These are phyloP conservation scores for Protodeltote pygarga DNA, from an alignment of 2,888 invertebrate species.

Conservation along the genomic window DNA sequence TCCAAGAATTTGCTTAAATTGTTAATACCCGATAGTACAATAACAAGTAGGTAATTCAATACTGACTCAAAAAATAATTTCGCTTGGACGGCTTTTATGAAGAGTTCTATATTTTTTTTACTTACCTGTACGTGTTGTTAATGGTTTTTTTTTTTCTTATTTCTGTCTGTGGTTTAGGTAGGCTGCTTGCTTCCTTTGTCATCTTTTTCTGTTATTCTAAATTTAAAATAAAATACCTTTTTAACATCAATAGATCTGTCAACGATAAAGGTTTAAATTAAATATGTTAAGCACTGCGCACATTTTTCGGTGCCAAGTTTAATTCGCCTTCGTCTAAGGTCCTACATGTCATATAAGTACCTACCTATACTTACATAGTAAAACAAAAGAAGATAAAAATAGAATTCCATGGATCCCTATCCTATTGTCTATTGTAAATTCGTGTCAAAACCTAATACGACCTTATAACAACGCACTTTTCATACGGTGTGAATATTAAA, in stretches of 20 bases:
- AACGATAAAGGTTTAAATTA: no score
- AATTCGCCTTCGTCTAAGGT: constrained; percentile 21
- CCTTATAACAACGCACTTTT: constrained; percentile 75
- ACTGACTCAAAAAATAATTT: constrained; percentile 38
- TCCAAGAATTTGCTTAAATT: constrained; percentile 25
- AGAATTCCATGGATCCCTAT: constrained; percentile 56
- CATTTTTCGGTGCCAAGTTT: not conserved
- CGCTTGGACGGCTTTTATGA: constrained; percentile 33
- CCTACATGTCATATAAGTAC: constrained; percentile 11
- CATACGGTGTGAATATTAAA: constrained; percentile 79
- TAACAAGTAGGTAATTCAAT: constrained; percentile 48
- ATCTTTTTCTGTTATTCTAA: not conserved
- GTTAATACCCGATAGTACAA: constrained; percentile 31
- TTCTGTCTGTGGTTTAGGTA: constrained; percentile 13
- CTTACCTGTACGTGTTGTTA: constrained; percentile 22
- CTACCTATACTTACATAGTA: constrained; percentile 9
- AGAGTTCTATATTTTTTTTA: constrained; percentile 24
- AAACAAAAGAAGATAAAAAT: constrained; percentile 57
- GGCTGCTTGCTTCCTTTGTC: constrained; percentile 3
- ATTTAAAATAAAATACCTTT: no score
- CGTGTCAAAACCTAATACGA: constrained; percentile 72
- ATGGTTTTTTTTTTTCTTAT: constrained; percentile 4
- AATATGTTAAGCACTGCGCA: not conserved
- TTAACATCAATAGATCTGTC: no score
- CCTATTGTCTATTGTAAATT: constrained; percentile 67